phyloP scores from a whole-genome alignment of 2,113 vertebrate genomes.

The Hippocampus guttulatus region DNA sequence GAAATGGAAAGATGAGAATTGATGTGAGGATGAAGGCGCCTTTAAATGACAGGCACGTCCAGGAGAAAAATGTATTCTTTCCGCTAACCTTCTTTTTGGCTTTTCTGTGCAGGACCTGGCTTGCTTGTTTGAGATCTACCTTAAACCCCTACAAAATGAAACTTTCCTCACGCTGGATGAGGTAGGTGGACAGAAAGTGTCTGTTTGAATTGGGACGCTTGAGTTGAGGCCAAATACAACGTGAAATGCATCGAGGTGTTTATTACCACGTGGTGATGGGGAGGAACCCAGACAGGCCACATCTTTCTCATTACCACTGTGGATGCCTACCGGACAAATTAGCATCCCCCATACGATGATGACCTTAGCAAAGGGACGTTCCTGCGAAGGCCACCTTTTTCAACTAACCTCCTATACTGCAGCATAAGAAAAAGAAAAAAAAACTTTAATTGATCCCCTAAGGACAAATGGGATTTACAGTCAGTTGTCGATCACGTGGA shows the following conservation, averaged over 20 bases:
- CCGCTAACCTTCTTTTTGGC: slow-evolving; percentile 16
- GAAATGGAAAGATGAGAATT: slow-evolving; percentile 20
- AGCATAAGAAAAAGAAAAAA: not conserved
- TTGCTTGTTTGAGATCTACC: slow-evolving; percentile 90
- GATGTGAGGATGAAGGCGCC: slow-evolving; percentile 16
- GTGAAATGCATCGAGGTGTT: slow-evolving; percentile 32
- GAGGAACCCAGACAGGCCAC: slow-evolving; percentile 21
- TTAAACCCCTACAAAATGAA: slow-evolving; percentile 92
- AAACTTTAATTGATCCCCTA: not conserved
- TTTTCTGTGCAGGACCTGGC: slow-evolving; percentile 79
- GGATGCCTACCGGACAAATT: slow-evolving; percentile 46
- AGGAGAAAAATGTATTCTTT: not conserved
- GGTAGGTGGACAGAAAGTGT: slow-evolving; percentile 68
- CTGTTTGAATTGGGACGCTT: not conserved
- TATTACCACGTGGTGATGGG: slow-evolving; percentile 30
- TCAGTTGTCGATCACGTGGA: not conserved
- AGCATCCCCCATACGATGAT: slow-evolving; percentile 34
- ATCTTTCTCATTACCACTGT: slow-evolving; percentile 43
- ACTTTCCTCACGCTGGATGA: slow-evolving; percentile 93
- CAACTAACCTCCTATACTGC: not conserved
- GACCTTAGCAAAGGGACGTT: slow-evolving; percentile 42
- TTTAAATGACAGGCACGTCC: slow-evolving; percentile 21
- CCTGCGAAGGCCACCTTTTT: slow-evolving; percentile 19
- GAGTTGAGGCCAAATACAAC: not conserved
- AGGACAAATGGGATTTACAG: slow-evolving; percentile 6